Percentiles rank a stretch among this genome's conserved stretches.
These are phyloP conservation scores for Phengaris arion DNA, from an alignment of 2,888 invertebrate genomes.

Conservation along the genomic window DNA sequence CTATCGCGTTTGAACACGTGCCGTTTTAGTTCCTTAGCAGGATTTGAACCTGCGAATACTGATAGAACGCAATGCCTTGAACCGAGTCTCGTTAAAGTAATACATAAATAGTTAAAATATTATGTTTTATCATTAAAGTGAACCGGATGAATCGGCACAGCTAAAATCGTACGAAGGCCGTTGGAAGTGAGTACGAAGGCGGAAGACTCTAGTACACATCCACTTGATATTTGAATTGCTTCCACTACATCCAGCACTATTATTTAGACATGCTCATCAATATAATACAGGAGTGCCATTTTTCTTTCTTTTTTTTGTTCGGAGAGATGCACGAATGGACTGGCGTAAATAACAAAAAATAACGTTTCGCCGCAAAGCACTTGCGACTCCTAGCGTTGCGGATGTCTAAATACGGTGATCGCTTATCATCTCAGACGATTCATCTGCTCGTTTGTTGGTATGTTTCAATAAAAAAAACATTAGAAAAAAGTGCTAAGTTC, in stretches of 20 bases:
- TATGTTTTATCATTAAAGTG: conserved; percentile 1
- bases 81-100: background rate
- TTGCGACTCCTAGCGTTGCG: too few species aligned
- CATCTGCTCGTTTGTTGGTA: background rate
- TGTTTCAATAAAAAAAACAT: background rate
- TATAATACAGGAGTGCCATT: background rate
- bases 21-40: too few species aligned
- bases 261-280: background rate
- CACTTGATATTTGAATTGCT: conserved; percentile 38
- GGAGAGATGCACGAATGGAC: background rate
- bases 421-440: background rate
- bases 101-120: background rate
- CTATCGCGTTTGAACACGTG: too few species aligned
- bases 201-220: conserved; percentile 40
- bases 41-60: too few species aligned
- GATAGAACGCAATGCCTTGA: too few species aligned
- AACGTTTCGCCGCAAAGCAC: too few species aligned
- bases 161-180: conserved; percentile 38
- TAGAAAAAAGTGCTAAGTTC: background rate
- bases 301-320: background rate
- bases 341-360: too few species aligned
- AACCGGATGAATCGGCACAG: conserved; percentile 29
- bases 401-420: too few species aligned
- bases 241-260: background rate
- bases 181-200: conserved; percentile 36